Evolutionary conservation across 2,888 invertebrate genomes (phyloP), one percentile per base, ranked within the genome.

Genomic region (Argynnis bischoffii): DNA sequence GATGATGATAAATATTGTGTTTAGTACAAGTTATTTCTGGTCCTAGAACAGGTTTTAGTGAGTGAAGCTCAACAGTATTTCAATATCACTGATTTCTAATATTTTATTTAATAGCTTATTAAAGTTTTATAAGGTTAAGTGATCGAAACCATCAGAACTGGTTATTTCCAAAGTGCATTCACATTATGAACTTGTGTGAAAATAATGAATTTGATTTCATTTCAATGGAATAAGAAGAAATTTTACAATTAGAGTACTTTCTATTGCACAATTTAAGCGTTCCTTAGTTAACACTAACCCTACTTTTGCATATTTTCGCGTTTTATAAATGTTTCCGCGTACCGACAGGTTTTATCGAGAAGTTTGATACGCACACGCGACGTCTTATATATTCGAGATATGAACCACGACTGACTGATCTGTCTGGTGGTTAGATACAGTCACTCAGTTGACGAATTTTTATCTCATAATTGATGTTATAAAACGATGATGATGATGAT

Each of bases 161-260:
- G 70, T 72, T 67, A 53, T 54, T 50, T 47, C 47, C 63, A 69
- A 64, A 69, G 71, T 69, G 66, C 63, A 61, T 71, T 71, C 69
- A 70, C 70, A 68, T 69, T 70, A 51, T 14, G 11, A 35, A 18
- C 15, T 61, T 15, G 31, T 31, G 6, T 47, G 13, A 59, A 26
- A 26, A 13, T 59, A 21, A 13, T 26, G 5, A 35, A 35, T 35
- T 35, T 35, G 1, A 6, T 35, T 35, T 35, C 8, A 35, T 8
- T 35, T 8, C 6, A 35, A 35, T 35, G 35, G 16, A 31, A 11
- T 13, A 16, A 55, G 15, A 15, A 31, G 1, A 0, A 3, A 6
- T 51, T n/a, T 14, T n/a, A 35, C n/a, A 4, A 31, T 31, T 16
- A 2, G 21, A 2, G 15, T n/a, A n/a, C 47, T 26, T 59, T 26